Evolutionary conservation across 1,140 invertebrate species (phyloP), one percentile per base, ranked within the genome.

Genomic region (Drosophila lowei): DNA sequence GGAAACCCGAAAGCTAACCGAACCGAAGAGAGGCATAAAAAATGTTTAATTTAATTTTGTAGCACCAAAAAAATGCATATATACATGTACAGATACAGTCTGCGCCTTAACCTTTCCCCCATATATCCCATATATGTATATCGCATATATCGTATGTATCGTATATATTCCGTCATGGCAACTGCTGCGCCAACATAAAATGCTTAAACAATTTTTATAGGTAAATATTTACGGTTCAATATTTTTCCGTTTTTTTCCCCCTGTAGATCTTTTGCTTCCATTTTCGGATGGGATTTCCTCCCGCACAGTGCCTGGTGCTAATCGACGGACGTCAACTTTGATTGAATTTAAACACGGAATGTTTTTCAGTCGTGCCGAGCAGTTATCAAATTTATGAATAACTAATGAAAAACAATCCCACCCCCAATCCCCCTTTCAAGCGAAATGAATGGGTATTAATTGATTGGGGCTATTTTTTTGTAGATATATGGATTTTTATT

Each of bases 181-280:
- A 85, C 81, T 81, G 81, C 81, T 85, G 81, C 78, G 68, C 81
- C 58, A 85, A 86, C 81, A 86, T 81, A 81, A 88, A 88, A 88
- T 80, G 81, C 74, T 86, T 86, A 81, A 86, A 86, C 65, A 60
- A 86, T 81, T 80, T 81, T 50, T 78, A 81, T 88, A 81, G 77
- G 83, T 81, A 81, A 86, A 86, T 65, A 75, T 81, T 81, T 76
- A 64, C 34, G 28, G 21, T 38, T 43, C 18, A 7, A n/a, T n/a
- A 15, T 66, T 55, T 65, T 67, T 34, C 2, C 2, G 11, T 4
- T 38, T 6, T 38, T 65, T 55, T 53, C n/a, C 4, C 1, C 18
- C 18, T 0, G 13, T n/a, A 21, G 13, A 53, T 23, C 28, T 15
- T 58, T 58, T 62, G 23, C 21, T 11, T 9, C 13, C 49, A 61